Evolutionary conservation across 1,140 invertebrate genomes (phyloP), one percentile per base, ranked within the genome.

Genomic region (Trichonephila clavata): DNA sequence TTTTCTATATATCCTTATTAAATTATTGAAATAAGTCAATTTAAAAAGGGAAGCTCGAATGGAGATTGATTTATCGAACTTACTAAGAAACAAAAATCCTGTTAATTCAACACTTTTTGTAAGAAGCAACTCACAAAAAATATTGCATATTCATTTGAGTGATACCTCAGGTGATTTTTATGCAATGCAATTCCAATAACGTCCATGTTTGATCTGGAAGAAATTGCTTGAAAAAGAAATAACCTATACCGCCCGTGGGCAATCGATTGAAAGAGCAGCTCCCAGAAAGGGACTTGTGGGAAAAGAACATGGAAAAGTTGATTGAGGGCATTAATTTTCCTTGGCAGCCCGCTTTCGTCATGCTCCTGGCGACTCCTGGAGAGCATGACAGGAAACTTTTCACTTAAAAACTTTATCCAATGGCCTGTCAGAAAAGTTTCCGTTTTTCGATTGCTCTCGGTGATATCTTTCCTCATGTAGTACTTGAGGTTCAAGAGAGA

Each of bases 301-400:
- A 68, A 50, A 68, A 68, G 65, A 68, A 68, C 65, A 68, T 27
- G 65, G 21, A 68, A 27, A 68, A 68, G 65, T 24, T 68, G 65
- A 68, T 68, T 68, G 65, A 68, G n/a, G 65, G n/a, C 65, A 68
- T 68, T 68, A 27, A 68, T 68, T 68, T 68, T 68, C n/a, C n/a
- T 8, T 68, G 65, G 24, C 65, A 68, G 65, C 21, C 65, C 65
- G n/a, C 65, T n/a, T n/a, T 13, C 24, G 65, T 68, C 65, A 68
- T 68, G 65, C 65, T 68, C 65, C n/a, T n/a, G 65, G 65, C 65
- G 65, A 68, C 24, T 24, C n/a, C 65, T 68, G 0, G 65, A n/a
- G 10, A 68, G n/a, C 65, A n/a, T 68, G 65, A 68, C 65, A 68
- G 65, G 65, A 68, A 68, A 68, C 65, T 68, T 68, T 68, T 68